Conservation (phyloP, 2,797 vertebrate genomes). For the Myiotriccus ornatus region DNA sequence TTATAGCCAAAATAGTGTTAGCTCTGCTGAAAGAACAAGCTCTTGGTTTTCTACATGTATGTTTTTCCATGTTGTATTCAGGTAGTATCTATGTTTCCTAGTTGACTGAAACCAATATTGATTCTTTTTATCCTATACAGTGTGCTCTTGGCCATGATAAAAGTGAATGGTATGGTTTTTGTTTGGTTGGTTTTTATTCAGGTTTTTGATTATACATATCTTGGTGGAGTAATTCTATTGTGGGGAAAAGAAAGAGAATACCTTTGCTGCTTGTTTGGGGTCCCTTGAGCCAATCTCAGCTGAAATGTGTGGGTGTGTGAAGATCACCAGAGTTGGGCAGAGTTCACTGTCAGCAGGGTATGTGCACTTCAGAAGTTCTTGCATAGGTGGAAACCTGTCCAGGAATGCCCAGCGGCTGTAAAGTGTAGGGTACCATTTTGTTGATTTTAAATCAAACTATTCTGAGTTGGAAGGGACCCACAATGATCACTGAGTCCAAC, state of each 20-base stretch:
- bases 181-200: not conserved
- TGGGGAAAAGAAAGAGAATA: not conserved
- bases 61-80: not conserved
- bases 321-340: not conserved
- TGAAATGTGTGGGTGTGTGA: not conserved
- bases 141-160: not conserved
- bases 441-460: not conserved
- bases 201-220: fast-evolving
- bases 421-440: not conserved
- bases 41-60: not conserved
- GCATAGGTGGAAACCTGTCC: not conserved
- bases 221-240: not conserved
- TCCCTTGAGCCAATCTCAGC: not conserved
- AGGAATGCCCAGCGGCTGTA: not conserved
- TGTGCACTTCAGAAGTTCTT: not conserved
- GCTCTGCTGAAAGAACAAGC: not conserved
- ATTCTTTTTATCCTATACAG: fast-evolving
- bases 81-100: not conserved
- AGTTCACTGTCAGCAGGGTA: not conserved
- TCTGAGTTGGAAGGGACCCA: not conserved
- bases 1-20: not conserved
- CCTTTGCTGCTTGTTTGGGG: not conserved
- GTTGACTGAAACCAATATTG: not conserved
- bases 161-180: not conserved
- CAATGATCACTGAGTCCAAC: not conserved